Conservation (phyloP, 2,888 invertebrate genomes). For the Sminthurides aquaticus region DNA sequence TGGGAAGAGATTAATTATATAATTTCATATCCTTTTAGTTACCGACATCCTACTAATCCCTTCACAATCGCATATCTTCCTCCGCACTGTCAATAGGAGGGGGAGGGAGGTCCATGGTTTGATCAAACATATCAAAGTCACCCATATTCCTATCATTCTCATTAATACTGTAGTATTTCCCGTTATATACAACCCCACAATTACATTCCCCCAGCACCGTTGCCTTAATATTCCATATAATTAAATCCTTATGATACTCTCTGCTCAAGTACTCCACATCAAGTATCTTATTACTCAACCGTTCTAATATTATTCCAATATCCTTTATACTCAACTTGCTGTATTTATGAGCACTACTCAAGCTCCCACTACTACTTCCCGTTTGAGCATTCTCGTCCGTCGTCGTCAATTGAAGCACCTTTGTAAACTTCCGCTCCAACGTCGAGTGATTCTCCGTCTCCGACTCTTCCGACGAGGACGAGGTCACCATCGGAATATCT, state of each 20-base stretch:
- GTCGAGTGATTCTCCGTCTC: constrained; percentile 84
- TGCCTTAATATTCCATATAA: constrained; percentile 95
- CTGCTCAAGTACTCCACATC: constrained; percentile 87
- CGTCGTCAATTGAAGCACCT: constrained; percentile 52
- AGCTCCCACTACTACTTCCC: not conserved
- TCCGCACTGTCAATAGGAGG: constrained; percentile 46
- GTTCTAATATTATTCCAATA: constrained; percentile 86
- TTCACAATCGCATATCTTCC: constrained; percentile 43
- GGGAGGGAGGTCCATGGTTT: constrained; percentile 9
- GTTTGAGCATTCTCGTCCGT: constrained; percentile 52
- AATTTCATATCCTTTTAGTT: no score
- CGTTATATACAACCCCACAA: constrained; percentile 87
- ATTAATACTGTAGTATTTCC: constrained; percentile 66
- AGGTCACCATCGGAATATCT: constrained; percentile 52
- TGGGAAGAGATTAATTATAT: no score
- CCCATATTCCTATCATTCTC: constrained; percentile 6
- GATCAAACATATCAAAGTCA: constrained; percentile 2
- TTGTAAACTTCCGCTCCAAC: constrained; percentile 53
- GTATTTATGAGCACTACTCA: constrained; percentile 6
- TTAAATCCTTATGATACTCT: constrained; percentile 86
- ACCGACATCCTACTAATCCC: no score
- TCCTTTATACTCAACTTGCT: constrained; percentile 61
- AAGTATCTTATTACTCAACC: constrained; percentile 83
- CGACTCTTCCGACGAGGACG: constrained; percentile 67
- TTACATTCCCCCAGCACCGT: constrained; percentile 84